Percentiles rank a stretch among this genome's conserved stretches.
These are phyloP conservation scores for Dolichallabes microphthalmus DNA, from an alignment of 2,113 vertebrate species.

Conservation along the genomic window DNA sequence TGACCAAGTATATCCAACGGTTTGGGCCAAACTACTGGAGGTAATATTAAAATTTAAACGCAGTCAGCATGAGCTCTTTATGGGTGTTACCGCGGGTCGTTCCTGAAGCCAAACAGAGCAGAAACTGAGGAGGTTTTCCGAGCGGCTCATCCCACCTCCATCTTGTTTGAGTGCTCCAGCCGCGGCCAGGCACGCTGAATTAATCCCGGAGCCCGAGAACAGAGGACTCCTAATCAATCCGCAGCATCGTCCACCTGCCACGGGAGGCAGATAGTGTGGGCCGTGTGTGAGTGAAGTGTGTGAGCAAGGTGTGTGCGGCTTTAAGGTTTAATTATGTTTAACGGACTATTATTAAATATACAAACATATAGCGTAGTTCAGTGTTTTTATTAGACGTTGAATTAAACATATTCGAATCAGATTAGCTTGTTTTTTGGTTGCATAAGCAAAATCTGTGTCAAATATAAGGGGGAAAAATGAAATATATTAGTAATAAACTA, in stretches of 20 bases:
- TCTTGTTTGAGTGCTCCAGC: constrained; percentile 63
- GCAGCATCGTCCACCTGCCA: constrained; percentile 65
- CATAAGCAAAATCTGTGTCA: not conserved
- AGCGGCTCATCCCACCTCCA: constrained; percentile 57
- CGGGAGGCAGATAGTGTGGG: not conserved
- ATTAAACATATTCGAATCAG: not conserved
- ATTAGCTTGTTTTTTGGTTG: not conserved
- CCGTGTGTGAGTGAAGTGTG: not conserved
- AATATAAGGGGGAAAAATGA: not conserved
- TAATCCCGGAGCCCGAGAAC: constrained; percentile 78
- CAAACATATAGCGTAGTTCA: not conserved
- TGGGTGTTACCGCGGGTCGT: not conserved
- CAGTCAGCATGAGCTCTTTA: not conserved
- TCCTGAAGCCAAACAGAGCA: constrained; percentile 49
- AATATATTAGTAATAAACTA: too few relatives aligned
- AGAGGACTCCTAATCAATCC: constrained; percentile 73
- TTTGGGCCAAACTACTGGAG: not conserved
- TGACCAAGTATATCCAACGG: constrained; percentile 46
- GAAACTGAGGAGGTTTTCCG: constrained; percentile 30
- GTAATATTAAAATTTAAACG: not conserved
- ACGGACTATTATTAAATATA: not conserved
- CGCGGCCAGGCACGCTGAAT: constrained; percentile 72
- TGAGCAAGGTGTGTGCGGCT: not conserved
- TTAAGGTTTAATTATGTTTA: not conserved
- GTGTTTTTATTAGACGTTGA: not conserved